phyloP scores from a whole-genome alignment of 2,888 invertebrate genomes.

The Drosophila dives region DNA sequence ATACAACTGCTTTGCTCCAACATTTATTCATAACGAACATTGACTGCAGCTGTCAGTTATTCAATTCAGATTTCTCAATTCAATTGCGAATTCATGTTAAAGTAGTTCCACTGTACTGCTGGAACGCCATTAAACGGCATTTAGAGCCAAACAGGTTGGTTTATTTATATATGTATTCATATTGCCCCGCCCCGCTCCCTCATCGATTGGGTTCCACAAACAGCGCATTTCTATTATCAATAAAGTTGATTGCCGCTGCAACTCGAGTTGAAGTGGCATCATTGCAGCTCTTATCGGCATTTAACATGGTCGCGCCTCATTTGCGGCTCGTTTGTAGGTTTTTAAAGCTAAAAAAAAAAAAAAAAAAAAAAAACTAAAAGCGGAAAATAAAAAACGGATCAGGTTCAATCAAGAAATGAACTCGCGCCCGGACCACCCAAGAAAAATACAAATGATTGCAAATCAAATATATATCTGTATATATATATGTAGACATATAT shows the following conservation, averaged over 20 bases:
- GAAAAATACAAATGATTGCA: constrained; percentile 46
- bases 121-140: not conserved
- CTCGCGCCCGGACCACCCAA: constrained; percentile 40
- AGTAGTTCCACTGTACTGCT: not conserved
- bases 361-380: not conserved
- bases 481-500: not conserved
- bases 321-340: constrained; percentile 45
- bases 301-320: constrained; percentile 43
- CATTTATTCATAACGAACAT: not conserved
- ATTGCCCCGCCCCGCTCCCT: not conserved
- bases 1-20: no score
- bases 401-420: constrained; percentile 24
- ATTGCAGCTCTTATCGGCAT: constrained; percentile 32
- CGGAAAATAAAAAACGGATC: not conserved
- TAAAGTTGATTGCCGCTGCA: constrained; percentile 10
- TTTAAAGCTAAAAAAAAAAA: constrained; percentile 10
- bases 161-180: not conserved
- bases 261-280: constrained; percentile 1
- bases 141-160: not conserved
- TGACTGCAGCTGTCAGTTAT: not conserved
- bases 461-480: constrained; percentile 28
- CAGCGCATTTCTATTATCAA: constrained; percentile 29
- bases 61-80: not conserved
- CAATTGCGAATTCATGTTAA: not conserved
- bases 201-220: constrained; percentile 22